Evolutionary conservation across 2,888 invertebrate genomes (phyloP).

Genomic region (Chymomyza amoena): DNA sequence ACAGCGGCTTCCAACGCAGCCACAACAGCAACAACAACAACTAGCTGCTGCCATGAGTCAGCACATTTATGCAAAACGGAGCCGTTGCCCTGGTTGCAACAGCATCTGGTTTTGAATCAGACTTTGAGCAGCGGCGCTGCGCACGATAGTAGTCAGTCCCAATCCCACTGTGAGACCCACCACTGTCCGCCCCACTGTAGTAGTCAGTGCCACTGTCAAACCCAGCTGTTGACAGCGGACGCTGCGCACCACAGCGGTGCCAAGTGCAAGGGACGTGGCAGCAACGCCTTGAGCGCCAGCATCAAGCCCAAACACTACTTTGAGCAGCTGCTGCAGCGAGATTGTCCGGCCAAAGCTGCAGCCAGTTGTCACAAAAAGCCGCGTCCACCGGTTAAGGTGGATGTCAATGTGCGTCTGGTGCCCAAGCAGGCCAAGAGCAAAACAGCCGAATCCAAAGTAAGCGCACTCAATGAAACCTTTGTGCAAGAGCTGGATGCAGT

Average conservation of each 20-base stretch:
- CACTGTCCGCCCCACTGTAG: slow-evolving; percentile 20
- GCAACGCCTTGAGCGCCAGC: slow-evolving; percentile 54
- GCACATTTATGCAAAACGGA: slow-evolving; percentile 65
- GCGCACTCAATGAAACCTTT: slow-evolving; percentile 52
- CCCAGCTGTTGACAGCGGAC: slow-evolving; percentile 61
- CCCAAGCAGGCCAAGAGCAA: slow-evolving; percentile 79
- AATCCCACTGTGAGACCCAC: too few relatives aligned
- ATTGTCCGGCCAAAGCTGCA: slow-evolving; percentile 32
- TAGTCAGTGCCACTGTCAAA: slow-evolving; percentile 67
- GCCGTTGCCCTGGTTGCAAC: slow-evolving; percentile 78
- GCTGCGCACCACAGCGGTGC: slow-evolving; percentile 48
- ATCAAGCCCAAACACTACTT: slow-evolving; percentile 65
- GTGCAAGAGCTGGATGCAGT: slow-evolving; percentile 57
- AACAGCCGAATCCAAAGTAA: slow-evolving; percentile 18
- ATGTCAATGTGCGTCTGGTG: slow-evolving; percentile 87
- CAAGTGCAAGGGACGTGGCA: slow-evolving; percentile 48
- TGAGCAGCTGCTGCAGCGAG: slow-evolving; percentile 64
- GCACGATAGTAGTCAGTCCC: slow-evolving; percentile 27
- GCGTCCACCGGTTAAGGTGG: slow-evolving; percentile 84
- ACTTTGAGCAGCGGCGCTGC: slow-evolving; percentile 56
- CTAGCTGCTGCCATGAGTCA: slow-evolving; percentile 42
- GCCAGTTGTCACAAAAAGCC: slow-evolving; percentile 54
- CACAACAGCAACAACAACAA: slow-evolving; percentile 19
- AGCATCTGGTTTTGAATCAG: slow-evolving; percentile 77
- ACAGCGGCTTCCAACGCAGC: slow-evolving; percentile 9